Evolutionary conservation across 2,888 invertebrate genomes (phyloP), one percentile per base, ranked within the genome.

Genomic region (Synanthedon vespiformis): DNA sequence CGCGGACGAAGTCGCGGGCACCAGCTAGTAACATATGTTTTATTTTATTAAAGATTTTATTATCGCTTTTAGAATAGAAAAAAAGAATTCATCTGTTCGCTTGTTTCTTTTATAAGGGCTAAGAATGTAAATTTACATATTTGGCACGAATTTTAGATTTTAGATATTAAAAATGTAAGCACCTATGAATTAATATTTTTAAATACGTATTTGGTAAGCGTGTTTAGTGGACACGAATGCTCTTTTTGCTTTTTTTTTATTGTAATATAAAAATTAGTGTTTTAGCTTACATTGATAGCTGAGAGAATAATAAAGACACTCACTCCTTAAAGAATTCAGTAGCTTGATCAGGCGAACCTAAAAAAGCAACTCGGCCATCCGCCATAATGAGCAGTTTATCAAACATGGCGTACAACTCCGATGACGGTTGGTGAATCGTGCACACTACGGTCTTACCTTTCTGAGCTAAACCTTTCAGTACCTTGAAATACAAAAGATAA

Each of bases 351-450:
- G 94, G 91, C 0, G 94, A 92, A 2, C 98, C 98, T 59, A 96
- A 86, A 73, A 95, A 96, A 0, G 96, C 97, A 0, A 95, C 93
- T 58, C 95, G 88, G 1, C 98, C 98, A 69, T 97, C 97, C 0
- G 97, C 94, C 92, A 98, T 92, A 55, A 98, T 89, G 10, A 96
- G 86, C 51, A 96, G 89, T 68, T 94, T 94, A 77, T 97, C 96
- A 69, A 98, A 98, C 84, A 97, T 90, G 16, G 94, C 92, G 72
- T 94, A 98, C 22, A 95, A 77, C 75, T 98, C 96, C 0, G 96
- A 97, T 0, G 95, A 95, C 0, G 98, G 98, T 77, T 98, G 98
- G 83, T 98, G 98, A 58, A 98, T 95, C 1, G 98, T 98, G 67
- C 94, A 93, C 22, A 98, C 90, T 52, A 98, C 93, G 0, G 97